A percentile compares a stretch with the other conserved stretches of the same genome.
Conservation (phyloP, 1,140 invertebrate genomes). For the Metaphire vulgaris region DNA sequence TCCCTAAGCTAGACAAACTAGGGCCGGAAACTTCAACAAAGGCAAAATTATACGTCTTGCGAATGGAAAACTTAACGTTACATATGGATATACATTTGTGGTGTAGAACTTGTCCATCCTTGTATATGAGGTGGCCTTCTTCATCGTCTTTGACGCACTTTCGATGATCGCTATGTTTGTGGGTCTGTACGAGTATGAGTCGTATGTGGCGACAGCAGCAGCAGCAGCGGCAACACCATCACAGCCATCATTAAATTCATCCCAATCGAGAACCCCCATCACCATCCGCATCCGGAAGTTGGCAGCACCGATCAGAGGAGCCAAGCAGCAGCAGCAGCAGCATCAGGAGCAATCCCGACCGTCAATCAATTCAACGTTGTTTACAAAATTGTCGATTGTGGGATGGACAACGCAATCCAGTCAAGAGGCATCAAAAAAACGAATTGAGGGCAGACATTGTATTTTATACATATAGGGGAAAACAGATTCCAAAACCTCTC, state of each 20-base stretch:
- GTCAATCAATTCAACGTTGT: slow-evolving; percentile 1
- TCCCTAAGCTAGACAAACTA: no score
- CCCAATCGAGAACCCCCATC: not conserved
- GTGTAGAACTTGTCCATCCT: slow-evolving; percentile 13
- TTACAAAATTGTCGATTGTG: not conserved
- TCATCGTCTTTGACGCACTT: slow-evolving; percentile 19
- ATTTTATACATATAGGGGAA: not conserved
- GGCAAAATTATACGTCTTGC: not conserved
- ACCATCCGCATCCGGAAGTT: not conserved
- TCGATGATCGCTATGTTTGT: slow-evolving; percentile 11
- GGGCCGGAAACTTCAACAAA: no score
- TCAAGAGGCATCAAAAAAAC: slow-evolving; percentile 1
- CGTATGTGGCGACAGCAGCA: no score
- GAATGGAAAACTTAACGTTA: not conserved
- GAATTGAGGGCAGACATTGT: slow-evolving; percentile 2
- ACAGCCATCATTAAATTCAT: not conserved
- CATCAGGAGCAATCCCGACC: not conserved
- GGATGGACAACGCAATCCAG: not conserved
- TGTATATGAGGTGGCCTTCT: slow-evolving; percentile 20
- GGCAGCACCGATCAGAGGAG: not conserved
- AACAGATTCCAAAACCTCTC: not conserved
- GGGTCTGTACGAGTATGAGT: not conserved
- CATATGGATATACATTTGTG: not conserved
- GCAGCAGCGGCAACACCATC: not conserved
- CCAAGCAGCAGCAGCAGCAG: not conserved